A percentile compares a stretch with the other conserved stretches of the same genome.
These are phyloP conservation scores for Melanocharis versteri DNA, from an alignment of 2,113 vertebrate species.

Conservation along the genomic window DNA sequence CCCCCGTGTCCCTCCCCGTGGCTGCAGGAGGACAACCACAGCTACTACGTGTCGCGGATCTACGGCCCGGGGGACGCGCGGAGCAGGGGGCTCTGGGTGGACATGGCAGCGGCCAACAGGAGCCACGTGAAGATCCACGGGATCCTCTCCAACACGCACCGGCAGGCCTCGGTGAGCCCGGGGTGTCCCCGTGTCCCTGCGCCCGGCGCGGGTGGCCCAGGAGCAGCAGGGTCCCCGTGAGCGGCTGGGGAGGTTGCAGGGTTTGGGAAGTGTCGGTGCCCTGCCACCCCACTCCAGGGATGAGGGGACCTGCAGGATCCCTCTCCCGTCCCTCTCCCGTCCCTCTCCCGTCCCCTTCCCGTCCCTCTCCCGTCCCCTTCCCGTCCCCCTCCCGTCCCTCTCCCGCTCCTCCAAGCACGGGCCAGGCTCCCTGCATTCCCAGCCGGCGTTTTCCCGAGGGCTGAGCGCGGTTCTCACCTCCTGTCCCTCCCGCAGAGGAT, in stretches of 20 bases:
- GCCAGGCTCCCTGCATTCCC: too few species aligned
- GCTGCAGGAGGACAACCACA: slow-evolving; percentile 85
- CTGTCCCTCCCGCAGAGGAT: slow-evolving; percentile 74
- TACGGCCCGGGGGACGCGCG: slow-evolving; percentile 78
- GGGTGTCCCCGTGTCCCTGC: neutral
- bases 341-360: neutral
- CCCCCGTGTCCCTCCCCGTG: neutral
- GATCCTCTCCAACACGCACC: slow-evolving; percentile 90
- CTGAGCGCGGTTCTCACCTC: neutral
- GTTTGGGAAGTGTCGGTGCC: rapidly evolving
- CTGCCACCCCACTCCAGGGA: neutral
- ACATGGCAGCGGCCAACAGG: slow-evolving; percentile 73
- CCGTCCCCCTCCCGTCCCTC: too few species aligned
- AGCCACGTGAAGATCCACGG: slow-evolving; percentile 84
- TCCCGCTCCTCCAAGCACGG: too few species aligned
- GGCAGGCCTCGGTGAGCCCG: slow-evolving; percentile 87
- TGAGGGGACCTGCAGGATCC: neutral
- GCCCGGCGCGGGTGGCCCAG: neutral
- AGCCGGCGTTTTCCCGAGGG: neutral
- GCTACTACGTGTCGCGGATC: slow-evolving; percentile 85
- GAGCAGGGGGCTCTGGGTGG: slow-evolving; percentile 82
- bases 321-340: neutral
- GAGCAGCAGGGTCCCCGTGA: rapidly evolving
- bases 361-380: too few species aligned
- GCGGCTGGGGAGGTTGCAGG: rapidly evolving